phyloP scores from a whole-genome alignment of 35 echinoderm and acorn worm species.

The Acanthaster planci region DNA sequence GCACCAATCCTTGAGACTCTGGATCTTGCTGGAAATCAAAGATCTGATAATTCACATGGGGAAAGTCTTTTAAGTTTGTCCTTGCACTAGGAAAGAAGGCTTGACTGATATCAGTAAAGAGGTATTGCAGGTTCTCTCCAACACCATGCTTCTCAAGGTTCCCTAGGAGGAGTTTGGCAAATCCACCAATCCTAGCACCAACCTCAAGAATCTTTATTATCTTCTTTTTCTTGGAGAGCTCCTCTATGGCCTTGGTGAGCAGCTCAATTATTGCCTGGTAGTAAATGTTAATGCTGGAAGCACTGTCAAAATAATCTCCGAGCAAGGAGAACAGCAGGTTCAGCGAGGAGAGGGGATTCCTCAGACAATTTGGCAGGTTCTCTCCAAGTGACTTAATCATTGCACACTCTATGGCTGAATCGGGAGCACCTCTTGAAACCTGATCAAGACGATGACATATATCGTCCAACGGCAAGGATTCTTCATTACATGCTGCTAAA shows the following conservation, averaged over 20 bases:
- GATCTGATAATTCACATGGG: constrained; percentile 82
- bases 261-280: constrained; percentile 76
- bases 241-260: constrained; percentile 51
- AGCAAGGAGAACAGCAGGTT: constrained; percentile 45
- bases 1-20: constrained; percentile 79
- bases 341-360: constrained; percentile 67
- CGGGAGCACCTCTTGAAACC: constrained; percentile 1
- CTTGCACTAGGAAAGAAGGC: constrained; percentile 85
- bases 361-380: constrained; percentile 60
- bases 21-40: constrained; percentile 85
- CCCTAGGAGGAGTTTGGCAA: constrained; percentile 70
- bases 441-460: constrained; percentile 38
- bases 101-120: constrained; percentile 90
- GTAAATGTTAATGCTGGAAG: constrained; percentile 37
- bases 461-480: background rate
- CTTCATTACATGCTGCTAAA: background rate
- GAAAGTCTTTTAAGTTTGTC: constrained; percentile 43
- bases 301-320: background rate
- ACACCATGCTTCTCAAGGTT: constrained; percentile 54
- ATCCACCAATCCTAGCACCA: constrained; percentile 84
- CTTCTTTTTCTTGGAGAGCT: constrained; percentile 58
- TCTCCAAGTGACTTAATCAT: constrained; percentile 52
- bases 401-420: constrained; percentile 42
- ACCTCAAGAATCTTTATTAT: constrained; percentile 83
- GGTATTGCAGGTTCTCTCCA: constrained; percentile 70